These are phyloP conservation scores for Priocnemis perturbator DNA, from an alignment of 2,888 invertebrate species.

Conservation along the genomic window DNA sequence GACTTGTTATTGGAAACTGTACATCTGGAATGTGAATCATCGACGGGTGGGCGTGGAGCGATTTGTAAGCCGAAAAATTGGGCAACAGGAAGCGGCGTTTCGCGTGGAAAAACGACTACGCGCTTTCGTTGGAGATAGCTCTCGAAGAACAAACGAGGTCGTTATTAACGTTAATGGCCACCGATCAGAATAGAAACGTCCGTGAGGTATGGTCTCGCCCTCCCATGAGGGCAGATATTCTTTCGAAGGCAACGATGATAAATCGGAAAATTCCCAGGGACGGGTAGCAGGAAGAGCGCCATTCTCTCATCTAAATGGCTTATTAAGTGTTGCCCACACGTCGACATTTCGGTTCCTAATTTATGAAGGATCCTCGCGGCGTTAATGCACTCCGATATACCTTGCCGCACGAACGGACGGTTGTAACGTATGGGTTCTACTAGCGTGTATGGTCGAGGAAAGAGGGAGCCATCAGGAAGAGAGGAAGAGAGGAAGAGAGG, in stretches of 20 bases:
- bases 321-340: conserved; percentile 58
- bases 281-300: conserved; percentile 24
- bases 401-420: conserved; percentile 33
- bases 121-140: no score
- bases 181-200: no score
- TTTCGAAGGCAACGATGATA: conserved; percentile 37
- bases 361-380: conserved; percentile 51
- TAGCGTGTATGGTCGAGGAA: neutral
- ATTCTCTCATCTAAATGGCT: conserved; percentile 54
- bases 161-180: no score
- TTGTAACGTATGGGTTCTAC: conserved; percentile 48
- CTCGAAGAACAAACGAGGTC: no score
- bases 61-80: conserved; percentile 1
- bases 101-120: no score
- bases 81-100: no score
- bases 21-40: conserved; percentile 49
- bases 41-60: conserved; percentile 9
- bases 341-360: conserved; percentile 48
- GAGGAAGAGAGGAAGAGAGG: neutral
- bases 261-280: conserved; percentile 39
- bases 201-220: no score
- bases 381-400: conserved; percentile 49
- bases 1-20: conserved; percentile 52
- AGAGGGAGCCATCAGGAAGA: neutral
- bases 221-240: neutral